Conservation (phyloP, 2,888 invertebrate genomes). For the Linhomoeus sp. region DNA sequence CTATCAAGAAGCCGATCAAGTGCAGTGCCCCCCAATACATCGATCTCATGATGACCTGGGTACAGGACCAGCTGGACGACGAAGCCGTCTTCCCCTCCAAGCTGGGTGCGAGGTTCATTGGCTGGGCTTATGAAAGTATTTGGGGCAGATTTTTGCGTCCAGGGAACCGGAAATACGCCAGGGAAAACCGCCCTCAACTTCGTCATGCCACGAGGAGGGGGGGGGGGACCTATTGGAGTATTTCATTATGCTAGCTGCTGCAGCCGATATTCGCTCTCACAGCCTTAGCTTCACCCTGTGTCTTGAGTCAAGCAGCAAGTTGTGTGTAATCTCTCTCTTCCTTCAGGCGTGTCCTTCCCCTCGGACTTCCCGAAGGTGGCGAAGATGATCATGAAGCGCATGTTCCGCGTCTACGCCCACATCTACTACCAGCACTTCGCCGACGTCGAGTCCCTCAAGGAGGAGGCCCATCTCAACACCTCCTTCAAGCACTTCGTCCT, state of each 20-base stretch:
- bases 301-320: too few relatives aligned
- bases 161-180: too few relatives aligned
- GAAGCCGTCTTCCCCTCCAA: constrained; percentile 94
- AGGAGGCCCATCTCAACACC: constrained; percentile 96
- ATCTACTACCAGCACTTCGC: constrained; percentile 97
- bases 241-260: too few relatives aligned
- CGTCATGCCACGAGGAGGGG: too few relatives aligned
- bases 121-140: too few relatives aligned
- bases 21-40: constrained; percentile 98
- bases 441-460: constrained; percentile 66
- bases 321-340: too few relatives aligned
- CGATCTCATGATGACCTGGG: constrained; percentile 98
- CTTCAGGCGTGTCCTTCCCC: constrained; percentile 81
- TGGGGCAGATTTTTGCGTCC: too few relatives aligned
- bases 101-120: too few relatives aligned
- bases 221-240: too few relatives aligned
- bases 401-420: constrained; percentile 97
- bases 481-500: constrained; percentile 99
- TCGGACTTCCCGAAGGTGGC: constrained; percentile 90
- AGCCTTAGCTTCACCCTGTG: too few relatives aligned
- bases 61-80: constrained; percentile 95
- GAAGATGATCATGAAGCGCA: constrained; percentile 86
- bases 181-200: too few relatives aligned
- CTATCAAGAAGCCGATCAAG: constrained; percentile 85
- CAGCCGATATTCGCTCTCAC: too few relatives aligned